Evolutionary conservation across 1,140 invertebrate genomes (phyloP), one percentile per base, ranked within the genome.

Genomic region (Pissodes strobi): DNA sequence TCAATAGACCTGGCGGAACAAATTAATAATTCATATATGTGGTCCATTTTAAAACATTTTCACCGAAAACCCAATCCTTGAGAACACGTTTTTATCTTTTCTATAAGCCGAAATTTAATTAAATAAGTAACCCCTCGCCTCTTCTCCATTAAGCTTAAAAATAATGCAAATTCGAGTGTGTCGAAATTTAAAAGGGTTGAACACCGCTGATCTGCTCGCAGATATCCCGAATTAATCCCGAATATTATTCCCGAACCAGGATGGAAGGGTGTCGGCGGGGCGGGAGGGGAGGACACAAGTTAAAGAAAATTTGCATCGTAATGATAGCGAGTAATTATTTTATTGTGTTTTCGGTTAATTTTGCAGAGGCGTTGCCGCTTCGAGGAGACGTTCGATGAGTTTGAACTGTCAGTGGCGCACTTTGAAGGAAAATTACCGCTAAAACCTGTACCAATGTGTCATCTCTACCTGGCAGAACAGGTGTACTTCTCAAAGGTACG

Each of bases 301-400:
- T 72, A 69, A 74, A 72, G 72, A 74, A 74, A 72, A 74, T 74
- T 74, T 74, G 72, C 73, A 74, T 74, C 65, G 49, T 72, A 74
- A 74, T 72, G 73, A 73, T 72, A 67, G 72, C 64, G 70, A 65
- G 71, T 70, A 74, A 74, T 74, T 74, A 74, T 73, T 67, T 67
- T 59, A 67, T 58, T 57, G 45, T 49, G 60, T 67, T 67, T 53
- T 60, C 30, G 15, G 57, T 34, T 60, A n/a, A n/a, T n/a, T n/a
- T n/a, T n/a, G n/a, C n/a, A n/a, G n/a, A n/a, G n/a, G n/a, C n/a
- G n/a, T n/a, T n/a, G n/a, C n/a, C n/a, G n/a, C n/a, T n/a, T n/a
- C n/a, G n/a, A 19, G 18, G n/a, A 46, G 43, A 46, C 22, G n/a
- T 46, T 46, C 43, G 43, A 46, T 46, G 18, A 22, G 17, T 46